A percentile compares a stretch with the other conserved stretches of the same genome.
Conservation (phyloP, 35 echinoderm and acorn worm genomes). For the Apostichopus parvimensis region DNA sequence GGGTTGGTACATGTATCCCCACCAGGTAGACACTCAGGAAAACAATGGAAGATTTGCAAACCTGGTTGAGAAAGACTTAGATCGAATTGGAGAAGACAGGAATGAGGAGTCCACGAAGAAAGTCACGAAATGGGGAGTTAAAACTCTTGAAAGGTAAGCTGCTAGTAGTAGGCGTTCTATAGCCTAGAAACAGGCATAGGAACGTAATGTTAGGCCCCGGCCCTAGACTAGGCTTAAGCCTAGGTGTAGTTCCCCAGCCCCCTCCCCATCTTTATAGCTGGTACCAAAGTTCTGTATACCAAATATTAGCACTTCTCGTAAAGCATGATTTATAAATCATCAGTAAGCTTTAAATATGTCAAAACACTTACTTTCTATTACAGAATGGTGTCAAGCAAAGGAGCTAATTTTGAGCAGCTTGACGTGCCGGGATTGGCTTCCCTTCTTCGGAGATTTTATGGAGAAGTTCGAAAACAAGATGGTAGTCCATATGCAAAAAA, state of each 20-base stretch:
- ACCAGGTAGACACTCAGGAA: too few relatives aligned
- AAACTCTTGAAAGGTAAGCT: conserved; percentile 49
- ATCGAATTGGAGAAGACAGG: conserved; percentile 7
- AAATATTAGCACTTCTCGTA: too few relatives aligned
- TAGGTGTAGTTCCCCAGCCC: neutral
- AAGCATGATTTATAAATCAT: neutral
- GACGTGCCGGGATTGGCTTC: conserved; percentile 20
- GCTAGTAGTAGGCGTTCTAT: too few relatives aligned
- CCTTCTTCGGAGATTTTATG: conserved; percentile 54
- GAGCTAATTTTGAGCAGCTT: conserved; percentile 21
- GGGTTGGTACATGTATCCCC: too few relatives aligned
- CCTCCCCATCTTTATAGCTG: neutral
- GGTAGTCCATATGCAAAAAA: conserved; percentile 8
- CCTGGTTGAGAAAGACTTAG: too few relatives aligned
- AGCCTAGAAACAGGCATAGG: neutral
- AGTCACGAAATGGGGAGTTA: conserved; percentile 41
- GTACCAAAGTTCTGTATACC: too few relatives aligned
- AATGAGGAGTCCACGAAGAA: conserved; percentile 38
- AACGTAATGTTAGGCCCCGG: neutral
- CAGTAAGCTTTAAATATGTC: too few relatives aligned
- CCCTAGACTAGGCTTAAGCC: neutral
- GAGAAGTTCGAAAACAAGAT: conserved; percentile 36
- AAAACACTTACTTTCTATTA: neutral
- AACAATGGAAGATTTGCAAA: too few relatives aligned
- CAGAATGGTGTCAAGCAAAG: conserved; percentile 49